Percentiles rank a stretch among this genome's conserved stretches.
Evolutionary conservation across 2,113 vertebrate species (phyloP).

Genomic region (Gymnogyps californianus): DNA sequence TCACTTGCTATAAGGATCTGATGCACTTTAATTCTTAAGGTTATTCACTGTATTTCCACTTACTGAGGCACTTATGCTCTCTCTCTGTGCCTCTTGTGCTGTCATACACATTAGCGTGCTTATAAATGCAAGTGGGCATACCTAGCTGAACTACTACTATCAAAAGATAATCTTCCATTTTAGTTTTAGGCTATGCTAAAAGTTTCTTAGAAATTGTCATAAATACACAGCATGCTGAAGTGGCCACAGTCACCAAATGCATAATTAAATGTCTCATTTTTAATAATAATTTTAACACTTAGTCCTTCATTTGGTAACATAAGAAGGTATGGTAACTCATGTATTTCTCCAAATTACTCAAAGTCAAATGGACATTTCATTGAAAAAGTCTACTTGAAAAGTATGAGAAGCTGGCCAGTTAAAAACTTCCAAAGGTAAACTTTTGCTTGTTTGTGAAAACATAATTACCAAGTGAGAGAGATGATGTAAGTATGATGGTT

Average conservation of each 20-base stretch:
- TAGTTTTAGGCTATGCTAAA: background rate
- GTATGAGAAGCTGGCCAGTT: background rate
- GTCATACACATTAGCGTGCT: background rate
- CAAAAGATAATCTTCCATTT: background rate
- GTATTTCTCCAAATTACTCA: background rate
- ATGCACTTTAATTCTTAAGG: background rate
- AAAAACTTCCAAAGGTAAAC: background rate
- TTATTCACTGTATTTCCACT: background rate
- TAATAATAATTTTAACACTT: rapidly evolving
- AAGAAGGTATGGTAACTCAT: background rate
- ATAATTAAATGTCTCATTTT: background rate
- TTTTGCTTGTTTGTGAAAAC: background rate
- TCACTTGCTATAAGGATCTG: background rate
- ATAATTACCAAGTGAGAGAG: background rate
- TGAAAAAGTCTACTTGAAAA: background rate
- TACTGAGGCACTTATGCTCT: rapidly evolving
- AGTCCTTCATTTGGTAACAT: background rate
- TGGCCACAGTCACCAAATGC: background rate
- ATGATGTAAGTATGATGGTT: background rate
- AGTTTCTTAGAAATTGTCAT: background rate
- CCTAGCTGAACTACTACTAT: background rate
- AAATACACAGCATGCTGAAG: background rate
- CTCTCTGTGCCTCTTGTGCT: background rate
- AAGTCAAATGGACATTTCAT: background rate
- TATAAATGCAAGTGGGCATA: background rate